phyloP scores from a whole-genome alignment of 2,113 vertebrate genomes.

The Martes martes region DNA sequence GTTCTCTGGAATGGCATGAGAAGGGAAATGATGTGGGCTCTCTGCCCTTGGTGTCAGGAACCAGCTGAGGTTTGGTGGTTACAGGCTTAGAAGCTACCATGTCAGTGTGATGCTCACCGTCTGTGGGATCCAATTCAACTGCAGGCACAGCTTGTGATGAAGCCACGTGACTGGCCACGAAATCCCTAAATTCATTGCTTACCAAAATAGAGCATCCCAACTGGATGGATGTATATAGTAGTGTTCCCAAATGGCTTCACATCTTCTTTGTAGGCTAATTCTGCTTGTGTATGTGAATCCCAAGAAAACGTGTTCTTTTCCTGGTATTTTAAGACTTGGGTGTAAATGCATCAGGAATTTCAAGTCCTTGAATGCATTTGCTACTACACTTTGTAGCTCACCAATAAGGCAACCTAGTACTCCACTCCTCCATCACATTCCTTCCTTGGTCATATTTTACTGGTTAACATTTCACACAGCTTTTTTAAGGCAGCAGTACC shows the following conservation, averaged over 20 bases:
- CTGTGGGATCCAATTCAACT: background rate
- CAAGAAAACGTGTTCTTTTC: background rate
- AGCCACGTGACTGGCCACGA: background rate
- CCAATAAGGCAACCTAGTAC: background rate
- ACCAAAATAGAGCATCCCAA: background rate
- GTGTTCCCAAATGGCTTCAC: background rate
- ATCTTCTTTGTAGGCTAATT: background rate
- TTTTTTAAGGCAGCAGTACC: slow-evolving; percentile 15
- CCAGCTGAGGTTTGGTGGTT: slow-evolving; percentile 37
- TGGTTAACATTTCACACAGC: background rate
- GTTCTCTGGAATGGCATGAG: background rate
- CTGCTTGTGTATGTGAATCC: background rate
- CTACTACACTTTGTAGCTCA: background rate
- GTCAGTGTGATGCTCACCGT: background rate
- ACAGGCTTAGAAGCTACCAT: background rate
- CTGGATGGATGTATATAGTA: background rate
- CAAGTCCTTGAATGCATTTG: slow-evolving; percentile 28
- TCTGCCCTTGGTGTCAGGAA: background rate
- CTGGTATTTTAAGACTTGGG: background rate
- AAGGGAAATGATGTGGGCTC: background rate
- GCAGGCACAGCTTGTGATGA: background rate
- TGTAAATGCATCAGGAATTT: slow-evolving; percentile 45
- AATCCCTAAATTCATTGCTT: background rate
- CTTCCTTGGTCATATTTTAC: slow-evolving; percentile 47
- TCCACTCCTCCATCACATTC: slow-evolving; percentile 11